Evolutionary conservation across 2,113 vertebrate genomes (phyloP).

Genomic region (Miniopterus natalensis): DNA sequence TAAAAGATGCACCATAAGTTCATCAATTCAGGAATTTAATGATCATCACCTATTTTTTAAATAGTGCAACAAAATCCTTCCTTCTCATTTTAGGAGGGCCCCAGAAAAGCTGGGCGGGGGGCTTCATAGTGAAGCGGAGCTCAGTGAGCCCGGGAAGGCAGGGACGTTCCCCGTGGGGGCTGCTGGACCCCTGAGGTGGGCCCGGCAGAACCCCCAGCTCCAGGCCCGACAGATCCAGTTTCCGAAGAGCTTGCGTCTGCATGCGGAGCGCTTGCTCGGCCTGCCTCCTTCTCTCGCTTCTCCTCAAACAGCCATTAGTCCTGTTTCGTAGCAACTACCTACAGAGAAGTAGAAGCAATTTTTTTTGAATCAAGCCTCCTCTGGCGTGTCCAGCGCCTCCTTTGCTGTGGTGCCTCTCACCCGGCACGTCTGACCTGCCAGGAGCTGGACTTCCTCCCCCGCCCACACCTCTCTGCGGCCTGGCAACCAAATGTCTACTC

Average conservation of each 20-base stretch:
- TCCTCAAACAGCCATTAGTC: not conserved
- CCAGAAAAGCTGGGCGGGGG: not conserved
- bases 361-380: not conserved
- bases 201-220: not conserved
- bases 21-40: constrained; percentile 67
- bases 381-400: not conserved
- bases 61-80: constrained; percentile 29
- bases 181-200: not conserved
- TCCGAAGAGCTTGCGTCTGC: not conserved
- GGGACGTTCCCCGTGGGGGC: not conserved
- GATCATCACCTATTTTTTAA: not conserved
- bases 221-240: not conserved
- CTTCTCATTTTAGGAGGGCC: not conserved
- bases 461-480: not conserved
- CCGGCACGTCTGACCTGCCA: not conserved
- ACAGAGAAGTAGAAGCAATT: not conserved
- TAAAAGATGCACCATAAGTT: constrained; percentile 58
- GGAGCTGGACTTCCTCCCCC: not conserved
- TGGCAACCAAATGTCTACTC: not conserved
- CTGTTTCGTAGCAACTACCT: constrained; percentile 18
- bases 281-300: not conserved
- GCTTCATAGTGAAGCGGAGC: not conserved
- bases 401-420: not conserved
- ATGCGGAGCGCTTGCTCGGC: not conserved
- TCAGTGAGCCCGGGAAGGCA: not conserved